Evolutionary conservation across 2,888 invertebrate genomes (phyloP), one percentile per base, ranked within the genome.

Genomic region (Parnassius apollo): DNA sequence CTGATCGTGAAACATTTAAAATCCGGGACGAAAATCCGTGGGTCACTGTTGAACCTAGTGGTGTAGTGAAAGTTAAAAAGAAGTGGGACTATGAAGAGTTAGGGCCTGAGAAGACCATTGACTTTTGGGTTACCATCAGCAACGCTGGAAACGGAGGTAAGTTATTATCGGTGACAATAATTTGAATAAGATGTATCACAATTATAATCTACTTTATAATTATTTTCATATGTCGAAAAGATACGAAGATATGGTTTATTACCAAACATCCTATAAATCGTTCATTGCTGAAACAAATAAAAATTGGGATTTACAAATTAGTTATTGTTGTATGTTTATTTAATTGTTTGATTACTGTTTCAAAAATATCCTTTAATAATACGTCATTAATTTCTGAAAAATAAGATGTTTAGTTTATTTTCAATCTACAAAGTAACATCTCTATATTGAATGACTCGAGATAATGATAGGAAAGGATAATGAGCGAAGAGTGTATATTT

Each of bases 11-110:
- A 85, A 97, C 96, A 10, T 98, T 98, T 85, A 97, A 98, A 89
- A 97, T 98, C 77, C 93, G 98, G 75, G 98, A 98, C 78, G 97
- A 97, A 82, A 98, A 98, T 92, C 96, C 96, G 70, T 98, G 98
- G 98, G 97, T 98, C 62, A 96, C 96, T 54, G 97, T 98, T 60
- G 97, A 97, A 85, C 94, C 96, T 54, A 97, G 96, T 88, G 98
- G 98, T 73, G 96, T 97, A 62, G 97, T 98, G 77, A 95, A 96
- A 78, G 98, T 98, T 69, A 97, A 97, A 90, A 97, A 97, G 94
- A 97, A 97, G 94, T 98, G 98, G 98, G 98, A 98, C 93, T 98
- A 97, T 86, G 98, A 98, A 82, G 98, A 98, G 80, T 88, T 98
- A 56, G 98, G 98, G 42, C 97, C 97, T 2, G 98, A 98, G 90